These are phyloP conservation scores for Coregonus clupeaformis DNA, from an alignment of 2,113 vertebrate genomes.

Conservation along the genomic window DNA sequence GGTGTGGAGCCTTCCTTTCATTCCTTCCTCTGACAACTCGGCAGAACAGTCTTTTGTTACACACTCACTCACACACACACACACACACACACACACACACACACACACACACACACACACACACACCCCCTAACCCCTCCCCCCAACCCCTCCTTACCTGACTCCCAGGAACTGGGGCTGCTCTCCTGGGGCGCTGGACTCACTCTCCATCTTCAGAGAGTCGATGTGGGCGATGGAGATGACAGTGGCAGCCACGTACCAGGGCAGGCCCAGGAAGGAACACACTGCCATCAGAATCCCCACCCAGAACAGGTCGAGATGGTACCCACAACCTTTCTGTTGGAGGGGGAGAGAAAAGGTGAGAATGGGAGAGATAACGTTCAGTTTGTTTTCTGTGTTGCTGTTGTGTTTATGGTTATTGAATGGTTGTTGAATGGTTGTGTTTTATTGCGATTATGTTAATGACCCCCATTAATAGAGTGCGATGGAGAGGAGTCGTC, in stretches of 20 bases:
- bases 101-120: not conserved
- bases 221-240: conserved; percentile 99
- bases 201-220: conserved; percentile 97
- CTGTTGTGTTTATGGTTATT: not conserved
- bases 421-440: no score
- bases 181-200: conserved; percentile 92
- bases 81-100: no score
- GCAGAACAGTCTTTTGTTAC: no score
- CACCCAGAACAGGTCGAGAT: conserved; percentile 96
- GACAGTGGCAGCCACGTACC: conserved; percentile 96
- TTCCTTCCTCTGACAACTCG: no score
- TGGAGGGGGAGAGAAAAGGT: conserved; percentile 21
- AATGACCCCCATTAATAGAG: no score
- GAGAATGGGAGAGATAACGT: not conserved
- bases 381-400: not conserved
- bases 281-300: conserved; percentile 90
- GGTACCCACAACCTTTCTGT: conserved; percentile 94
- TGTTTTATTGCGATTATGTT: no score
- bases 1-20: no score
- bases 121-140: not conserved
- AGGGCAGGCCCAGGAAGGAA: conserved; percentile 94
- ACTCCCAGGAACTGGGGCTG: conserved; percentile 97
- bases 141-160: conserved; percentile 70
- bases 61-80: not conserved
- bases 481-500: no score